A percentile compares a stretch with the other conserved stretches of the same genome.
Evolutionary conservation across 1,140 invertebrate species (phyloP).

Genomic region (Rhynchophorus ferrugineus): DNA sequence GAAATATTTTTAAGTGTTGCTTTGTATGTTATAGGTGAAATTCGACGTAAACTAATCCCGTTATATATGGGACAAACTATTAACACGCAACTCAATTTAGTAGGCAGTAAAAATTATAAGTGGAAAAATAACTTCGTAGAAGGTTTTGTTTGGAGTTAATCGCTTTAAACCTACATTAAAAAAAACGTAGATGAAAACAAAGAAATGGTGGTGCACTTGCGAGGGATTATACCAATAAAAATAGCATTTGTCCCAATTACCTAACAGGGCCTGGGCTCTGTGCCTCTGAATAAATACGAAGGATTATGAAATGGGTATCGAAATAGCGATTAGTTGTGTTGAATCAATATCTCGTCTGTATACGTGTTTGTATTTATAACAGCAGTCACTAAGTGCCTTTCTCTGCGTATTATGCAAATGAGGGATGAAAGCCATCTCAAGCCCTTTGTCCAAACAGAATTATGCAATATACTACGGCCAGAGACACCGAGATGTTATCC

Average conservation of each 20-base stretch:
- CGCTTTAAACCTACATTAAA: no score
- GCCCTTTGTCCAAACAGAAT: conserved; percentile 38
- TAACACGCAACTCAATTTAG: no score
- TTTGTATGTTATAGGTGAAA: no score
- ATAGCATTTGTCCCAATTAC: not conserved
- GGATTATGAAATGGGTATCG: not conserved
- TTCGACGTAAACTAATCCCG: no score
- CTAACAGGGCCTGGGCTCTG: not conserved
- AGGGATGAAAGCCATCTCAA: conserved; percentile 34
- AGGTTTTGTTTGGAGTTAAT: no score
- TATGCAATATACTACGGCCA: conserved; percentile 29
- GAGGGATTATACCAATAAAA: not conserved
- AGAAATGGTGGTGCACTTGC: not conserved
- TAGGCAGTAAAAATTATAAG: no score
- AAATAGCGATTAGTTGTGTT: conserved; percentile 1
- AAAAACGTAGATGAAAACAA: no score
- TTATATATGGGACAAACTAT: no score
- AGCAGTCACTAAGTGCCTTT: conserved; percentile 36
- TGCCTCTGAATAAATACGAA: not conserved
- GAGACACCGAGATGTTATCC: conserved; percentile 30
- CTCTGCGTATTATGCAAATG: conserved; percentile 38
- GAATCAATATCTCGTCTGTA: conserved; percentile 16
- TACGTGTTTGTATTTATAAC: conserved; percentile 36
- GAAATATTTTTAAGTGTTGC: no score
- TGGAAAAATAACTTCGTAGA: no score